These are phyloP conservation scores for Drosophila formosana DNA, from an alignment of 2,888 invertebrate genomes.

Conservation along the genomic window DNA sequence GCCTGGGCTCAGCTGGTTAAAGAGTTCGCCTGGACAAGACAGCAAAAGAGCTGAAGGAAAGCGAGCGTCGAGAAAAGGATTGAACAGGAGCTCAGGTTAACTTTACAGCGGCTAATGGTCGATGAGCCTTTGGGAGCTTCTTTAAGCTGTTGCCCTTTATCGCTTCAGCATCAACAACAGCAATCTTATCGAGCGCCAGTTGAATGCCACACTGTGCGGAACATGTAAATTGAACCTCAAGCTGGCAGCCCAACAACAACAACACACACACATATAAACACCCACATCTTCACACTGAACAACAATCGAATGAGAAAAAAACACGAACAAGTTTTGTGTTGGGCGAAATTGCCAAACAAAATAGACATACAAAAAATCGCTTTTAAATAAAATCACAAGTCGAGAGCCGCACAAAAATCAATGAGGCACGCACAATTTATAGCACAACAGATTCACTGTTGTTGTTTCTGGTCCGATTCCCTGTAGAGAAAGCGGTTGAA, in stretches of 20 bases:
- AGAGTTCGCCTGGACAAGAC: conserved; percentile 10
- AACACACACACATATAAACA: conserved; percentile 15
- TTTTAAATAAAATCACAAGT: conserved; percentile 63
- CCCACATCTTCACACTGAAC: background rate
- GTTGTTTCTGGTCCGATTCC: conserved; percentile 25
- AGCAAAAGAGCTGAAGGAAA: background rate
- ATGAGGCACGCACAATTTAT: conserved; percentile 67
- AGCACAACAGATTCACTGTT: conserved; percentile 40
- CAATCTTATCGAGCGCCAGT: conserved; percentile 15
- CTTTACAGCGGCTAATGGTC: conserved; percentile 62
- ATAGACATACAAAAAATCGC: conserved; percentile 44
- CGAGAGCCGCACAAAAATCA: conserved; percentile 57
- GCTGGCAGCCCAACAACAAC: conserved; percentile 23
- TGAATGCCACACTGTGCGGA: conserved; percentile 38
- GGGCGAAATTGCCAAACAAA: conserved; percentile 31
- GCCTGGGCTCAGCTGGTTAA: conserved; percentile 8
- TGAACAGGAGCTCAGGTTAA: conserved; percentile 43
- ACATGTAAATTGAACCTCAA: conserved; percentile 58
- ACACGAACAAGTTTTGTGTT: conserved; percentile 23
- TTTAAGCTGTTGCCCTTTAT: conserved; percentile 52
- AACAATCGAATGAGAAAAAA: background rate
- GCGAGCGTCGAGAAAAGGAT: background rate
- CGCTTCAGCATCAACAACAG: conserved; percentile 24
- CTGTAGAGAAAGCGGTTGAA: background rate
- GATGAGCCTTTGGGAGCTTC: conserved; percentile 53